Percentiles rank a stretch among this genome's conserved stretches.
These are phyloP conservation scores for Triplophysa bombifrons DNA, from an alignment of 2,797 vertebrate genomes.

Conservation along the genomic window DNA sequence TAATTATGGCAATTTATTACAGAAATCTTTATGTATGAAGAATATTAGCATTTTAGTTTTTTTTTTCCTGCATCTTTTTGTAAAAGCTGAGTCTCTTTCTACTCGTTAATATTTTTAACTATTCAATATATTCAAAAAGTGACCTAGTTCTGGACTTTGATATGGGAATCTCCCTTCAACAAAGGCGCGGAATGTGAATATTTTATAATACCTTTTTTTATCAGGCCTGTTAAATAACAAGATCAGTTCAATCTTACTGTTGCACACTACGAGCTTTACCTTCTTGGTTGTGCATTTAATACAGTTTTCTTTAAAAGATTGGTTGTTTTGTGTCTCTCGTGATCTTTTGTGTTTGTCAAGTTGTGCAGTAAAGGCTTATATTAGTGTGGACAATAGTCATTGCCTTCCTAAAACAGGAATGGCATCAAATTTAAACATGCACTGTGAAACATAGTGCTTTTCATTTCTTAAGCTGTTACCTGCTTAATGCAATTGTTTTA, in stretches of 20 bases:
- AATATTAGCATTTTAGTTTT: not conserved
- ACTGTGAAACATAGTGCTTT: not conserved
- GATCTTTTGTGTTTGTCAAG: not conserved
- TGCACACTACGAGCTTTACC: not conserved
- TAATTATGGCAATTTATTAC: not conserved
- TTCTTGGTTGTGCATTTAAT: too few species aligned
- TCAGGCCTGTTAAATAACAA: not conserved
- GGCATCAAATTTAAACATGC: not conserved
- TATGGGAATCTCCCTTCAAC: not conserved
- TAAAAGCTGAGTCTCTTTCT: not conserved
- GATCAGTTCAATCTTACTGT: not conserved
- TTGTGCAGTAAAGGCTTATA: not conserved
- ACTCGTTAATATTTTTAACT: constrained; percentile 16
- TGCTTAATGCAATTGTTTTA: not conserved
- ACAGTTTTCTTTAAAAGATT: not conserved
- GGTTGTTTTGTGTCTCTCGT: too few species aligned
- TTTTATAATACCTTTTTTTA: constrained; percentile 19
- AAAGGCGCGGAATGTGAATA: constrained; percentile 30
- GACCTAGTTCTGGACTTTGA: constrained; percentile 35
- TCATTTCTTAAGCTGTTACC: too few species aligned
- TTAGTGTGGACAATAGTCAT: not conserved
- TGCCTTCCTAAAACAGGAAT: not conserved
- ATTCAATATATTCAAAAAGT: constrained; percentile 14
- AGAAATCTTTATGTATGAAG: not conserved
- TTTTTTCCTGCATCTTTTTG: not conserved